Conservation (phyloP, 1,140 invertebrate genomes). For the Calliopsis andreniformis region DNA sequence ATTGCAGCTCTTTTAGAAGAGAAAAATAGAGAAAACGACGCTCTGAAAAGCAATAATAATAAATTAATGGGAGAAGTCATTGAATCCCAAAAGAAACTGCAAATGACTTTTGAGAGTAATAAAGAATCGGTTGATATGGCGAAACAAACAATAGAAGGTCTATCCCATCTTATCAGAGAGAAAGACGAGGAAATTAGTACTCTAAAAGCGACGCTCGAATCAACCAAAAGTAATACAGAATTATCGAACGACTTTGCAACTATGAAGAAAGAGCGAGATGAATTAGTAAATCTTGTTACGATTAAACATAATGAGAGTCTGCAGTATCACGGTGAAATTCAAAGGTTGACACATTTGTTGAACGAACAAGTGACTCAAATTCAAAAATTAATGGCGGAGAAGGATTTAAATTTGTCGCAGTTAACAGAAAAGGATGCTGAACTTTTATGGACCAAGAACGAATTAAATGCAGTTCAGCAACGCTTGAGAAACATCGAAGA, state of each 20-base stretch:
- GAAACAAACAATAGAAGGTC: constrained; percentile 74
- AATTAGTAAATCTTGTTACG: constrained; percentile 88
- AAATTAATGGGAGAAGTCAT: constrained; percentile 55
- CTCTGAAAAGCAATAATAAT: constrained; percentile 51
- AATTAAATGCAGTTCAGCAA: constrained; percentile 81
- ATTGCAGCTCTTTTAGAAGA: constrained; percentile 12
- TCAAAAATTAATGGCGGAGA: constrained; percentile 71
- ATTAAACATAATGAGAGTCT: constrained; percentile 92
- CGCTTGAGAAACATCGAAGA: constrained; percentile 80
- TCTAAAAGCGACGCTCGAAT: constrained; percentile 53
- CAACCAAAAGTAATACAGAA: constrained; percentile 18
- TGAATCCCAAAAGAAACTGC: constrained; percentile 51
- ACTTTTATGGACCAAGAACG: constrained; percentile 81
- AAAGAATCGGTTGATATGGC: constrained; percentile 73
- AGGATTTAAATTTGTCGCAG: constrained; percentile 60
- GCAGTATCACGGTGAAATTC: constrained; percentile 91
- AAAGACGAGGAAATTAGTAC: constrained; percentile 73
- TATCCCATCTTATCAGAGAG: constrained; percentile 72
- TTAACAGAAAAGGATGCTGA: constrained; percentile 80
- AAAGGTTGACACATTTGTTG: constrained; percentile 86
- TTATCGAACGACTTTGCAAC: constrained; percentile 75
- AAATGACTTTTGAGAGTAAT: constrained; percentile 59
- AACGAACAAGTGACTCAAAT: constrained; percentile 73
- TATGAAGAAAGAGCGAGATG: constrained; percentile 84
- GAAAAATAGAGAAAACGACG: constrained; percentile 32